These are phyloP conservation scores for Chirona hameri DNA, from an alignment of 2,888 invertebrate species.

Conservation along the genomic window DNA sequence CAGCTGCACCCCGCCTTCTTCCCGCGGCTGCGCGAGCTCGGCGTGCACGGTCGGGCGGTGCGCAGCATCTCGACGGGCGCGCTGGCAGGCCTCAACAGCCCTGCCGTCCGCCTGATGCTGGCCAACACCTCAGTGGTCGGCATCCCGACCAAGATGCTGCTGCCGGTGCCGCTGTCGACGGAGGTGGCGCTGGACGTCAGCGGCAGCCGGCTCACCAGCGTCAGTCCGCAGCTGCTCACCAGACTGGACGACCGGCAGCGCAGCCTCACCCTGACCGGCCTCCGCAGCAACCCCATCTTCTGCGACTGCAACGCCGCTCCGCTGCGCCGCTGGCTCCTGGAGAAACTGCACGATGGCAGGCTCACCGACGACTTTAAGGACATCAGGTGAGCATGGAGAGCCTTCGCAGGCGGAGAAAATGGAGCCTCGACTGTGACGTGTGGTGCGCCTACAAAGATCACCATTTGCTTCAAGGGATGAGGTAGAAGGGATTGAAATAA, in stretches of 20 bases:
- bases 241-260: slow-evolving; percentile 77
- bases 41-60: slow-evolving; percentile 68
- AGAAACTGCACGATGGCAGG: slow-evolving; percentile 37
- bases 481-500: no score
- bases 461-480: no score
- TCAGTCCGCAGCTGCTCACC: slow-evolving; percentile 72
- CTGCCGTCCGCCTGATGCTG: slow-evolving; percentile 66
- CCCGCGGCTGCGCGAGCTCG: slow-evolving; percentile 69
- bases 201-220: slow-evolving; percentile 69
- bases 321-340: slow-evolving; percentile 66
- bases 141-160: slow-evolving; percentile 76
- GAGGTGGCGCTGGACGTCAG: slow-evolving; percentile 71
- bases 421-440: no score
- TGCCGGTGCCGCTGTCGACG: slow-evolving; percentile 82
- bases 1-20: slow-evolving; percentile 54
- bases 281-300: slow-evolving; percentile 72
- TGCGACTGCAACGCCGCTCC: slow-evolving; percentile 82
- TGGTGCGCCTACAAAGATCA: no score
- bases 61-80: slow-evolving; percentile 77
- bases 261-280: slow-evolving; percentile 67
- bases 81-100: slow-evolving; percentile 65
- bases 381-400: neutral
- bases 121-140: slow-evolving; percentile 73
- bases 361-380: slow-evolving; percentile 34
- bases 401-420: no score